phyloP scores from a whole-genome alignment of 2,797 vertebrate species.

The Falco biarmicus region DNA sequence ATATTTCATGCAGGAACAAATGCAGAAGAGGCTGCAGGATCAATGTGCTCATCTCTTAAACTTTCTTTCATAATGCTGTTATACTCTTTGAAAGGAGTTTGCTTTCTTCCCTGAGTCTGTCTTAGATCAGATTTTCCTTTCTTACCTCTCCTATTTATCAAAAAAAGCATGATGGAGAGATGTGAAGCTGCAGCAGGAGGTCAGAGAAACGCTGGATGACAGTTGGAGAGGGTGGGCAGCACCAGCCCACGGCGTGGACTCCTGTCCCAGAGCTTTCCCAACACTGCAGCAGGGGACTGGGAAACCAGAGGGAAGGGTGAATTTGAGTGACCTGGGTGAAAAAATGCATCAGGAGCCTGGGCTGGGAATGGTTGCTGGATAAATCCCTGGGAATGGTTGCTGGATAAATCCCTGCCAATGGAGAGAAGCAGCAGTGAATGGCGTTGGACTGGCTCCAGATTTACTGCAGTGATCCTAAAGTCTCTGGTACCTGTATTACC shows the following conservation, averaged over 20 bases:
- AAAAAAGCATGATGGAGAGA: neutral
- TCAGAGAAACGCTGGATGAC: neutral
- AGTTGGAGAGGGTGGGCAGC: neutral
- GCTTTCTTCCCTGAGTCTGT: neutral
- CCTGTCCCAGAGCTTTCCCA: neutral
- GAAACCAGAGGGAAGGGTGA: neutral
- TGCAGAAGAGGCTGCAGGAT: neutral
- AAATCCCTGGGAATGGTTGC: neutral
- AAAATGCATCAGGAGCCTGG: neutral
- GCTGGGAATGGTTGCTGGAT: neutral
- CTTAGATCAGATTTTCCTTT: neutral
- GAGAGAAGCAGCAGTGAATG: neutral
- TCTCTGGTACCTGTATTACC: neutral
- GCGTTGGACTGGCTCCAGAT: neutral
- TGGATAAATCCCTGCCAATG: neutral
- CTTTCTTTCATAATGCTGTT: neutral
- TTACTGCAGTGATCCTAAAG: neutral
- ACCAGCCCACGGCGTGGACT: fast-evolving
- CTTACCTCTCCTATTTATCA: neutral
- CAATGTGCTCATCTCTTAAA: neutral
- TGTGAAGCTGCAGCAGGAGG: neutral
- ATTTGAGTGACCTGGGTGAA: neutral
- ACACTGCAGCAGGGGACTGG: neutral
- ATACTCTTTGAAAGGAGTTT: neutral
- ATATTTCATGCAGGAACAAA: neutral